Evolutionary conservation across 2,888 invertebrate species (phyloP).

Genomic region (Drosophila pseudotakahashii): DNA sequence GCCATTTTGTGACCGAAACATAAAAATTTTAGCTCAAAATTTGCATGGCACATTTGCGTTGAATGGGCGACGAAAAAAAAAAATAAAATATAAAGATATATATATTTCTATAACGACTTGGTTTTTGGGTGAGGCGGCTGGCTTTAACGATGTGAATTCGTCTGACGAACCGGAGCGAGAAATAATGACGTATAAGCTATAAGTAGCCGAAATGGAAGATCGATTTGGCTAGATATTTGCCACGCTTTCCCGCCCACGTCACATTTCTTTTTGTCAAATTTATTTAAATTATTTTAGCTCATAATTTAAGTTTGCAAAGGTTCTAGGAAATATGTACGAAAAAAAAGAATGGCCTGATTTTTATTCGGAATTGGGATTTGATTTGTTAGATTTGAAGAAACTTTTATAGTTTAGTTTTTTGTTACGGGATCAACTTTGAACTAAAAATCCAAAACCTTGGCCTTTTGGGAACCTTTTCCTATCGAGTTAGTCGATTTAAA

Average conservation of each 20-base stretch:
- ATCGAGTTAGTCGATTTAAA: too few species aligned
- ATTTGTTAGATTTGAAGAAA: not conserved
- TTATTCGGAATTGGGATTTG: not conserved
- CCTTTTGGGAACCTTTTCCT: conserved; percentile 17
- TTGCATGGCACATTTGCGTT: conserved; percentile 46
- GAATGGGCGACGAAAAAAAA: conserved; percentile 20
- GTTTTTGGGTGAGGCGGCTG: conserved; percentile 28
- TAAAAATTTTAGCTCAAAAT: conserved; percentile 34
- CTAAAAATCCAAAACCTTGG: too few species aligned
- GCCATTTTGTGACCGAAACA: conserved; percentile 68
- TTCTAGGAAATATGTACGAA: too few species aligned
- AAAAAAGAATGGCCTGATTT: not conserved
- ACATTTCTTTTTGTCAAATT: not conserved
- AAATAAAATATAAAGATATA: conserved; percentile 14
- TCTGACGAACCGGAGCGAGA: conserved; percentile 5
- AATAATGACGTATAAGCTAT: conserved; percentile 27
- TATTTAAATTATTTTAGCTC: not conserved
- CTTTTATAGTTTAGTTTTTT: not conserved
- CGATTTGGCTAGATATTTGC: conserved; percentile 23
- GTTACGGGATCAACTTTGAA: not conserved
- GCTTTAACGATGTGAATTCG: conserved; percentile 23
- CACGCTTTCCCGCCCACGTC: conserved; percentile 29
- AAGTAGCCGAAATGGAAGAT: conserved; percentile 29
- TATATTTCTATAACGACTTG: conserved; percentile 34
- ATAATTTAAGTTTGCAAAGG: conserved; percentile 3